Base-by-base conservation (phyloP, 2,888 invertebrate genomes). In the Penaeus monodon region DNA sequence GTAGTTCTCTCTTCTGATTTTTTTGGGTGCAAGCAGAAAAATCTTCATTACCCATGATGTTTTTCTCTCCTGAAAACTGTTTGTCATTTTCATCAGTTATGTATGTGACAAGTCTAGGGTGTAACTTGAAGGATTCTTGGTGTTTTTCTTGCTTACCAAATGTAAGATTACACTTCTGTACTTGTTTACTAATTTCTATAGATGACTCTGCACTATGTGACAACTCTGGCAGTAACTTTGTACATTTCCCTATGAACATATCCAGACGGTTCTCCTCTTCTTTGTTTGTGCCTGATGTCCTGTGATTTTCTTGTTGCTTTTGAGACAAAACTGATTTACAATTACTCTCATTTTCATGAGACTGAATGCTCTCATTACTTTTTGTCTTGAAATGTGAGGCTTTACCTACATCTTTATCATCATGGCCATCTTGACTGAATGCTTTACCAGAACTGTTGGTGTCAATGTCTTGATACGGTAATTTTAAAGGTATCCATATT, bases 401-500 rank as follows among this genome's bases (percentile, higher is more conserved):
- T 64, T 57, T 57, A 64, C 27, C 33, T 27, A 29, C 20, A 0
- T 64, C 27, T 78, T 78, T 22, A 29, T 78, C 44, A 38, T 76
- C 17, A 73, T 73, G 63, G 49, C 22, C 17, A n/a, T 20, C 17
- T 57, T 57, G 57, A 57, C 10, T 82, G 33, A 24, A 14, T 29
- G 64, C 64, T 27, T 33, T 29, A n/a, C 12, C 8, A 63, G 64
- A 33, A 76, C 27, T 17, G 8, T 74, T 73, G 8, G 10, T 29
- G 20, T 66, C n/a, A 27, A 57, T 38, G 63, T 57, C 12, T 22
- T 79, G 57, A 10, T 66, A n/a, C 17, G 64, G 38, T 38, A 85
- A 20, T 27, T 80, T 70, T 20, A 85, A 63, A n/a, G 85, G 85
- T 57, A 65, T 74, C 85, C 85, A 85, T 22, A 85, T 85, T 24